These are phyloP conservation scores for Furnarius figulus DNA, from an alignment of 2,113 vertebrate genomes.

Conservation along the genomic window DNA sequence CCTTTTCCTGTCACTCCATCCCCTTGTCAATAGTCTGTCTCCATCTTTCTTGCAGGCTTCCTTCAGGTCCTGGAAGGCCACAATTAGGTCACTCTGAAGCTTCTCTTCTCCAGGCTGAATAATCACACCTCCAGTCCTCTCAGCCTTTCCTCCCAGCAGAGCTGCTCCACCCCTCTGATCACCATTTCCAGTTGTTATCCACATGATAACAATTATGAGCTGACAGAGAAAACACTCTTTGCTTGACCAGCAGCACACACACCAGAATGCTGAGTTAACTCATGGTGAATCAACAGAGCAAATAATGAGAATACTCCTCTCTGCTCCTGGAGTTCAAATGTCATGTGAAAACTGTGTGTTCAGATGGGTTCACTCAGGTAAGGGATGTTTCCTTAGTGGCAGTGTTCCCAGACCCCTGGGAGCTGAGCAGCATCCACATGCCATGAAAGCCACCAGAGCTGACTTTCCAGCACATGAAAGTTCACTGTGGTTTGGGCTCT, in stretches of 20 bases:
- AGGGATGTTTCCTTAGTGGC: neutral
- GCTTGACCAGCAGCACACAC: neutral
- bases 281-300: neutral
- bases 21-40: neutral
- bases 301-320: neutral
- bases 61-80: neutral
- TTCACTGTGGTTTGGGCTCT: neutral
- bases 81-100: neutral
- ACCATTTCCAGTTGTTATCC: neutral
- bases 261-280: neutral
- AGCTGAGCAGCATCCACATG: neutral
- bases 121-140: neutral
- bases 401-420: neutral
- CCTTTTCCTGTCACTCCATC: neutral
- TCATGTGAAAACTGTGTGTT: accelerated
- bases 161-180: neutral
- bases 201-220: neutral
- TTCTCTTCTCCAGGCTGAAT: neutral
- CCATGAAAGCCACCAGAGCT: neutral
- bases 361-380: neutral
- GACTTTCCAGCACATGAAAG: neutral
- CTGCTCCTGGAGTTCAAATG: neutral
- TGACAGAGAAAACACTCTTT: neutral
- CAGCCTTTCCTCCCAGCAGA: neutral
- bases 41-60: neutral